These are phyloP conservation scores for Megalopta genalis DNA, from an alignment of 1,140 invertebrate species.

Conservation along the genomic window DNA sequence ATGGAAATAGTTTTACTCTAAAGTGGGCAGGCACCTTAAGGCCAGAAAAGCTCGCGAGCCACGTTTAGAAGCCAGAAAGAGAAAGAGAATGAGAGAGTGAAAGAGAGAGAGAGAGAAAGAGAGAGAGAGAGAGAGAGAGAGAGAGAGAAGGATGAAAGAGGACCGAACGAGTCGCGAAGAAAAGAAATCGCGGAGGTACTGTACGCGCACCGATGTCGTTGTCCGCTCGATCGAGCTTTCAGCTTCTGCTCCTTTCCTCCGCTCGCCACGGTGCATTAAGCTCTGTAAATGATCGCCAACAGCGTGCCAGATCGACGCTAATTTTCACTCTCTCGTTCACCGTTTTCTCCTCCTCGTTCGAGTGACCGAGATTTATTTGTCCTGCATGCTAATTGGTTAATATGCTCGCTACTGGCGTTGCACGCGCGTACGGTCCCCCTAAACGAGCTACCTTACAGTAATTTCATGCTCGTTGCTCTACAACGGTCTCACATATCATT, in stretches of 20 bases:
- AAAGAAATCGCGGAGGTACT: neutral
- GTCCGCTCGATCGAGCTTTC: neutral
- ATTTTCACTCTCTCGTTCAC: neutral
- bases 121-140: neutral
- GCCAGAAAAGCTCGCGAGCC: slow-evolving; percentile 31
- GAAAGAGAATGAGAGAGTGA: no score
- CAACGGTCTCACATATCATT: no score
- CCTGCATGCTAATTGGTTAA: no score
- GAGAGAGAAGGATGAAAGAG: neutral
- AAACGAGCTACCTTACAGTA: no score
- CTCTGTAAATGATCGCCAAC: slow-evolving; percentile 15
- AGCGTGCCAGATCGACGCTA: slow-evolving; percentile 6
- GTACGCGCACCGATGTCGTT: neutral
- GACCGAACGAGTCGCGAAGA: neutral
- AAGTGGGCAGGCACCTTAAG: no score
- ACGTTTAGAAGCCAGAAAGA: slow-evolving; percentile 24
- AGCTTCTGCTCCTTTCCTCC: slow-evolving; percentile 2
- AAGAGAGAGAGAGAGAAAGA: no score
- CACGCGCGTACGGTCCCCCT: no score
- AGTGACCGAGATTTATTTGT: neutral
- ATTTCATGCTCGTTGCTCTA: no score
- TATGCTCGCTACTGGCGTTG: no score
- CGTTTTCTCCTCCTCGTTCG: neutral
- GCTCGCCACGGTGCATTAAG: slow-evolving; percentile 3
- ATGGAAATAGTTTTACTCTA: no score